A percentile compares a stretch with the other conserved stretches of the same genome.
These are phyloP conservation scores for Calyptomena viridis DNA, from an alignment of 2,113 vertebrate genomes.

Conservation along the genomic window DNA sequence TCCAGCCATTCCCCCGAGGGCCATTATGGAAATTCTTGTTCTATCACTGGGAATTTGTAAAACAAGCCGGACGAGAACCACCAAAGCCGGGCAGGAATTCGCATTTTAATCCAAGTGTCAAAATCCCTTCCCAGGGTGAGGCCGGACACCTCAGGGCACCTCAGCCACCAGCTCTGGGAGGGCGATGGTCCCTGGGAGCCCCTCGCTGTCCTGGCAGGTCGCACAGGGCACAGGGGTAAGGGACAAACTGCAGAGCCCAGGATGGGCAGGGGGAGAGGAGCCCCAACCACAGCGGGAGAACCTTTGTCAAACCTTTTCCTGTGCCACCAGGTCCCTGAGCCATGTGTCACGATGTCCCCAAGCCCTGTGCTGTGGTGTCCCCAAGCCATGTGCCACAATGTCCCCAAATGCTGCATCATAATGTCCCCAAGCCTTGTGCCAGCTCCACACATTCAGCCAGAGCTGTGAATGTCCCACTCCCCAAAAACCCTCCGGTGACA, in stretches of 20 bases:
- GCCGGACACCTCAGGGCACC: constrained; percentile 40
- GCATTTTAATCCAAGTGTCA: constrained; percentile 89
- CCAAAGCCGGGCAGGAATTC: constrained; percentile 84
- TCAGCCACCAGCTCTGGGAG: background rate
- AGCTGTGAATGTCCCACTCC: background rate
- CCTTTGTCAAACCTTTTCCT: too few species aligned
- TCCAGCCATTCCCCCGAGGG: constrained; percentile 78
- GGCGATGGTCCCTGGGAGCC: background rate
- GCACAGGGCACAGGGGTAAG: rapidly evolving
- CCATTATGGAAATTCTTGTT: constrained; percentile 86
- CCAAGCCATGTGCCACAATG: rapidly evolving
- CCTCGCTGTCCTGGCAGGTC: background rate
- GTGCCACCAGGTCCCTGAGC: rapidly evolving
- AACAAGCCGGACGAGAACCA: constrained; percentile 85
- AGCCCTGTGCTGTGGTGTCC: too few species aligned
- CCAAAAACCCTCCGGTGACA: background rate
- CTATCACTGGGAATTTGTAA: constrained; percentile 84
- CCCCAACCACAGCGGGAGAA: background rate
- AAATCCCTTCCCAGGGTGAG: constrained; percentile 65
- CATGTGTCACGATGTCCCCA: rapidly evolving
- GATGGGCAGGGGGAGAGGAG: background rate
- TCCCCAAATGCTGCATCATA: rapidly evolving
- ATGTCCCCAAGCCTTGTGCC: background rate
- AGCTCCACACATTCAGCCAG: background rate
- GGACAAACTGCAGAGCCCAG: rapidly evolving